phyloP scores from a whole-genome alignment of 2,113 vertebrate species.

The Galbula dea region DNA sequence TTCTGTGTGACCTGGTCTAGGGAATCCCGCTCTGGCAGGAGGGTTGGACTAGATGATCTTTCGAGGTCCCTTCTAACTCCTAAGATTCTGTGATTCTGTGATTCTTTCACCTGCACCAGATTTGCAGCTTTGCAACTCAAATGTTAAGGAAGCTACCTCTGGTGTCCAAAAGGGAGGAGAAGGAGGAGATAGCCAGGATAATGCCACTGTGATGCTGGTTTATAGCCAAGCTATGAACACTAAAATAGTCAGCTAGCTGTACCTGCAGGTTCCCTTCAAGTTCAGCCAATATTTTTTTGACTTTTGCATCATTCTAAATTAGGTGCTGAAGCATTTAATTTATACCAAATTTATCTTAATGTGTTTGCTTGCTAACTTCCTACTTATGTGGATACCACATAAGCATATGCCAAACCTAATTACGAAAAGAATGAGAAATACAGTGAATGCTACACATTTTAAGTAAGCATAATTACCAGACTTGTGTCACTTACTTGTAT shows the following conservation, averaged over 20 bases:
- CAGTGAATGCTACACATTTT: neutral
- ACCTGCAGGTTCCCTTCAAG: neutral
- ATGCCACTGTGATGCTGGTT: neutral
- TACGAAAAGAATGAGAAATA: constrained; percentile 51
- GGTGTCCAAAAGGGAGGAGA: neutral
- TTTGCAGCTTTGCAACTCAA: neutral
- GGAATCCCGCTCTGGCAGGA: too few species aligned
- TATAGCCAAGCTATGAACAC: constrained; percentile 2
- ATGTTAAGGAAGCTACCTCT: neutral
- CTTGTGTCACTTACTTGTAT: neutral
- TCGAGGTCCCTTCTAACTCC: too few species aligned
- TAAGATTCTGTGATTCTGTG: too few species aligned
- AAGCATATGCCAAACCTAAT: constrained; percentile 73
- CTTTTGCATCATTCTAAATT: constrained; percentile 34
- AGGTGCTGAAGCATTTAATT: constrained; percentile 56
- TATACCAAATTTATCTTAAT: constrained; percentile 69
- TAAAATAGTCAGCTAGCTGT: neutral
- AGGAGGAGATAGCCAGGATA: neutral
- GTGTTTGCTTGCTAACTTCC: constrained; percentile 67
- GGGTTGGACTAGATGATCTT: too few species aligned
- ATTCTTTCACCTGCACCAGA: neutral
- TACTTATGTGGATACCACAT: constrained; percentile 71
- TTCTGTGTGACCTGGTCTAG: too few species aligned
- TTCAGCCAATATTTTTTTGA: neutral
- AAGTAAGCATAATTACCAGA: constrained; percentile 5